A percentile compares a stretch with the other conserved stretches of the same genome.
Evolutionary conservation across 2,888 invertebrate species (phyloP).

Genomic region (Chloroclystis v-ata): DNA sequence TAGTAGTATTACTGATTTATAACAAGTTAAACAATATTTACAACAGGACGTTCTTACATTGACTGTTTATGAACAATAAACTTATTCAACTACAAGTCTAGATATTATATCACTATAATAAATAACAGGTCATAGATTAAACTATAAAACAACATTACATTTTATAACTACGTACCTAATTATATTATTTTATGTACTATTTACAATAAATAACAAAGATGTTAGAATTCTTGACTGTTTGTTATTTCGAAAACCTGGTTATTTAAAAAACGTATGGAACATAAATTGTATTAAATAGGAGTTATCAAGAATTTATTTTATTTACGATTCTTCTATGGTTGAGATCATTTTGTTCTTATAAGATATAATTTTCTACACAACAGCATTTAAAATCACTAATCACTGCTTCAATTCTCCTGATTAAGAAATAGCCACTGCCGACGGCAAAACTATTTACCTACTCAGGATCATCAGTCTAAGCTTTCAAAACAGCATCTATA

Average conservation of each 20-base stretch:
- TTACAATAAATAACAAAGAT: conserved; percentile 20
- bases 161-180: conserved; percentile 23
- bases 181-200: conserved; percentile 16
- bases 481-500: conserved; percentile 2
- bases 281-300: too few relatives aligned
- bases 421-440: too few relatives aligned
- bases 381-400: too few relatives aligned
- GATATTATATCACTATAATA: conserved; percentile 54
- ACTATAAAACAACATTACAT: conserved; percentile 37
- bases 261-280: background rate
- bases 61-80: conserved; percentile 51
- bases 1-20: conserved; percentile 51
- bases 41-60: conserved; percentile 43
- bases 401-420: too few relatives aligned
- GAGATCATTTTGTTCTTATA: too few relatives aligned
- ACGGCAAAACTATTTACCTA: too few relatives aligned
- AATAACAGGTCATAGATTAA: conserved; percentile 59
- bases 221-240: background rate
- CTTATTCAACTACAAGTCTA: conserved; percentile 37
- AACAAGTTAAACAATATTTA: conserved; percentile 71
- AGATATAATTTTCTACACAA: too few relatives aligned
- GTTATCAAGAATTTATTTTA: too few relatives aligned
- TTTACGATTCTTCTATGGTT: too few relatives aligned
- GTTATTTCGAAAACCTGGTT: background rate
- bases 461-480: too few relatives aligned